Evolutionary conservation across 2,113 vertebrate genomes (phyloP).

Genomic region (Manacus vitellinus): DNA sequence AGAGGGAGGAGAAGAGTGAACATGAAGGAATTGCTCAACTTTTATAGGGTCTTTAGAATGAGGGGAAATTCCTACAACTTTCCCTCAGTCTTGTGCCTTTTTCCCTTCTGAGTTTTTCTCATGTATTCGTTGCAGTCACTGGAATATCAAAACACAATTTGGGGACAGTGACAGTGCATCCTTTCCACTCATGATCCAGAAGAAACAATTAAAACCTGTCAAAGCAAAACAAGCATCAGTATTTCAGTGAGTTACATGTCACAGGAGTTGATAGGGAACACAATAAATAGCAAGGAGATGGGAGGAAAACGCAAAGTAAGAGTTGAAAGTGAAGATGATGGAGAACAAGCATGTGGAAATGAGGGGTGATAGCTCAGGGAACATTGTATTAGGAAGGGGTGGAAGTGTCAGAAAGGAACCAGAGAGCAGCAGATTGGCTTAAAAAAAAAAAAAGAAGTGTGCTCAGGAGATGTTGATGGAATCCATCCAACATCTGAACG

Average conservation of each 20-base stretch:
- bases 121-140: fast-evolving
- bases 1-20: not conserved
- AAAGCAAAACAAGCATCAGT: not conserved
- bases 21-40: not conserved
- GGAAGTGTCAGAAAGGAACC: slow-evolving; percentile 45
- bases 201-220: not conserved
- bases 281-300: not conserved
- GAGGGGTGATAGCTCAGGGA: not conserved
- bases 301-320: not conserved
- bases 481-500: slow-evolving; percentile 63
- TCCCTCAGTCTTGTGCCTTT: not conserved
- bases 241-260: not conserved
- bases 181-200: not conserved
- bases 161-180: not conserved
- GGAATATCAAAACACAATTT: not conserved
- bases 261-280: not conserved
- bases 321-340: not conserved
- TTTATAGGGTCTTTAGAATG: not conserved
- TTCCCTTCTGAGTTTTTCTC: not conserved
- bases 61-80: not conserved
- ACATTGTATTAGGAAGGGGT: slow-evolving; percentile 17
- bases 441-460: not conserved
- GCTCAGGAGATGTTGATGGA: slow-evolving; percentile 69
- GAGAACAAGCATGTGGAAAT: not conserved
- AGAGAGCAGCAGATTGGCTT: slow-evolving; percentile 54